A percentile compares a stretch with the other conserved stretches of the same genome.
Conservation (phyloP, 2,113 vertebrate genomes). For the Pungitius pungitius region DNA sequence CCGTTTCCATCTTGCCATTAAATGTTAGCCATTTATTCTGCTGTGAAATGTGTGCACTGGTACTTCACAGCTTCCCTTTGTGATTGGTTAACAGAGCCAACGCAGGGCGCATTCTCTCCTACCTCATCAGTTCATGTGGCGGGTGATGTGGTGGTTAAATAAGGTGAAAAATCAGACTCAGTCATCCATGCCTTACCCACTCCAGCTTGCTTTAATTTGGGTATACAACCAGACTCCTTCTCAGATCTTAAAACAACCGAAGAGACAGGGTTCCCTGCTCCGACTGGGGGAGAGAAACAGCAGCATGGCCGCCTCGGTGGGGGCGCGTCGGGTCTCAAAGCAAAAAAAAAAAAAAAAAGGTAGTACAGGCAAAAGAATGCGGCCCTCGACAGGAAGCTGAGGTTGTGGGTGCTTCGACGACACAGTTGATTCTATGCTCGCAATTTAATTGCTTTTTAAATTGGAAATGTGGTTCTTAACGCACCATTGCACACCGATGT, state of each 20-base stretch:
- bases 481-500: slow-evolving; percentile 6
- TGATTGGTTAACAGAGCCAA: slow-evolving; percentile 30
- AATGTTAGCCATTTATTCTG: slow-evolving; percentile 15
- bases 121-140: neutral
- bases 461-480: slow-evolving; percentile 40
- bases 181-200: slow-evolving; percentile 29
- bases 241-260: slow-evolving; percentile 7
- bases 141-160: slow-evolving; percentile 1
- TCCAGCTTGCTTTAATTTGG: slow-evolving; percentile 57
- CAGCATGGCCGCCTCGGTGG: slow-evolving; percentile 10
- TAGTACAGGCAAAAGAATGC: neutral
- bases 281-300: slow-evolving; percentile 24
- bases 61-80: slow-evolving; percentile 33
- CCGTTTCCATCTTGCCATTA: slow-evolving; percentile 13
- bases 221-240: slow-evolving; percentile 36
- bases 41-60: slow-evolving; percentile 16
- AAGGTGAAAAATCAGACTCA: slow-evolving; percentile 30
- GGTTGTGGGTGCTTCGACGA: neutral
- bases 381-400: neutral
- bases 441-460: slow-evolving; percentile 57
- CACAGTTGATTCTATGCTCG: slow-evolving; percentile 13
- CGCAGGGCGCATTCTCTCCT: neutral
- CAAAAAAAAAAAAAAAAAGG: slow-evolving; percentile 6
- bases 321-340: slow-evolving; percentile 41
- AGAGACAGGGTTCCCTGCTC: slow-evolving; percentile 2